Evolutionary conservation across 1,140 invertebrate species (phyloP).

Genomic region (Aplysia californica): DNA sequence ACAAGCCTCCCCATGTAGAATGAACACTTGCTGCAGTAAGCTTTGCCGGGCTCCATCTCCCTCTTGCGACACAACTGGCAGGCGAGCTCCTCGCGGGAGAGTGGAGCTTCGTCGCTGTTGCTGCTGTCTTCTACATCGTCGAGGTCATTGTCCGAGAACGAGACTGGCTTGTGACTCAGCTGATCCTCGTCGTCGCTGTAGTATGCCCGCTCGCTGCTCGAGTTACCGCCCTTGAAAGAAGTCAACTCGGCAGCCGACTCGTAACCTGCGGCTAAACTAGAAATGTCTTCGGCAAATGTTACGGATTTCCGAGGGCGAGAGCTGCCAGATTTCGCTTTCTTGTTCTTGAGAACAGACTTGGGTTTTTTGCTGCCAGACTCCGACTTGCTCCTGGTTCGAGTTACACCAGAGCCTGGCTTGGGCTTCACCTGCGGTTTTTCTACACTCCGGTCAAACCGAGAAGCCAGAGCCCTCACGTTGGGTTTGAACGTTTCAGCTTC

Average conservation of each 20-base stretch:
- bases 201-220: slow-evolving; percentile 38
- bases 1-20: slow-evolving; percentile 49
- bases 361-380: slow-evolving; percentile 52
- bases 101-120: slow-evolving; percentile 40
- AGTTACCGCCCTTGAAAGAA: slow-evolving; percentile 4
- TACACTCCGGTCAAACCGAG: slow-evolving; percentile 38
- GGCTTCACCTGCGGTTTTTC: slow-evolving; percentile 17
- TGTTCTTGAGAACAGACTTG: slow-evolving; percentile 51
- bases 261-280: slow-evolving; percentile 36
- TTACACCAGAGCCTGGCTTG: neutral
- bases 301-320: slow-evolving; percentile 48
- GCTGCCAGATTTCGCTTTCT: slow-evolving; percentile 36
- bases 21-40: slow-evolving; percentile 49
- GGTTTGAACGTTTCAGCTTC: slow-evolving; percentile 22
- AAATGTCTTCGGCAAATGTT: slow-evolving; percentile 51
- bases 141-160: slow-evolving; percentile 42
- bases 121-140: slow-evolving; percentile 44
- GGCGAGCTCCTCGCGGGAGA: slow-evolving; percentile 32
- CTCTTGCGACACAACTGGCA: slow-evolving; percentile 53
- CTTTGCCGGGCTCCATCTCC: slow-evolving; percentile 36
- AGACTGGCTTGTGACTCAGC: neutral
- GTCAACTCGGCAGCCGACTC: slow-evolving; percentile 32
- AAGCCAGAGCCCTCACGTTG: slow-evolving; percentile 48
- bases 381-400: slow-evolving; percentile 45
- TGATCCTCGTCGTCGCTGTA: slow-evolving; percentile 51